phyloP scores from a whole-genome alignment of 92 coral and sea anemone species.

The Palythoa grandiflora region DNA sequence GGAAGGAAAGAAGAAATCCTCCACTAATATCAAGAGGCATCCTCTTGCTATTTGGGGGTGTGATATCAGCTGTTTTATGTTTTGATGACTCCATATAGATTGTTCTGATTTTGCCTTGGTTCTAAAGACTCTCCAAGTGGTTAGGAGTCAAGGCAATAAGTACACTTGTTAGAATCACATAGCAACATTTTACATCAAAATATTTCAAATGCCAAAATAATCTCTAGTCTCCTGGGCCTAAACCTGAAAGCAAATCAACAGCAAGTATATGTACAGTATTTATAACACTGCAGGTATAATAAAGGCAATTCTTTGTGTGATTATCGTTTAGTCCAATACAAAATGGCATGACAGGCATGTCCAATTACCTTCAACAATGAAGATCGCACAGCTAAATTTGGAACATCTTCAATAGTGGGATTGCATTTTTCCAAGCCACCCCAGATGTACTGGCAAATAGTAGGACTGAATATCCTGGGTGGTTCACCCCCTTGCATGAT shows the following conservation, averaged over 20 bases:
- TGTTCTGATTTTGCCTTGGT: constrained; percentile 23
- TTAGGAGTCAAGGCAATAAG: constrained; percentile 36
- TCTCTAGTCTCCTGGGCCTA: constrained; percentile 22
- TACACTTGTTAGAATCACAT: constrained; percentile 33
- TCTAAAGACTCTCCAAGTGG: constrained; percentile 30
- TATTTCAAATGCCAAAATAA: constrained; percentile 27
- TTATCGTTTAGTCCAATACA: constrained; percentile 10
- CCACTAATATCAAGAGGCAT: constrained; percentile 46
- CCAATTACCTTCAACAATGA: constrained; percentile 50
- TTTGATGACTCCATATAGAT: constrained; percentile 32
- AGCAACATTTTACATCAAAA: constrained; percentile 32
- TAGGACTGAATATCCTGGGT: constrained; percentile 59
- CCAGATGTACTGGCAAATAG: constrained; percentile 59
- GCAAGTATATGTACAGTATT: constrained; percentile 29
- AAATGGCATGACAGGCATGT: not conserved
- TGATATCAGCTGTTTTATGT: constrained; percentile 35
- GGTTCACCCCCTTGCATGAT: constrained; percentile 66
- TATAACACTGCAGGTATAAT: constrained; percentile 10
- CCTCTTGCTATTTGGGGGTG: constrained; percentile 45
- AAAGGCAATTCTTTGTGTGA: constrained; percentile 23
- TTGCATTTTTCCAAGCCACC: constrained; percentile 47
- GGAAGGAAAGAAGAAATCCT: not conserved
- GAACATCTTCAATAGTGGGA: constrained; percentile 58
- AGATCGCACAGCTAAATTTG: constrained; percentile 51
- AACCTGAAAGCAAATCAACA: constrained; percentile 36